Evolutionary conservation across 2,113 vertebrate genomes (phyloP), one percentile per base, ranked within the genome.

Genomic region (Poeciliopsis retropinna): DNA sequence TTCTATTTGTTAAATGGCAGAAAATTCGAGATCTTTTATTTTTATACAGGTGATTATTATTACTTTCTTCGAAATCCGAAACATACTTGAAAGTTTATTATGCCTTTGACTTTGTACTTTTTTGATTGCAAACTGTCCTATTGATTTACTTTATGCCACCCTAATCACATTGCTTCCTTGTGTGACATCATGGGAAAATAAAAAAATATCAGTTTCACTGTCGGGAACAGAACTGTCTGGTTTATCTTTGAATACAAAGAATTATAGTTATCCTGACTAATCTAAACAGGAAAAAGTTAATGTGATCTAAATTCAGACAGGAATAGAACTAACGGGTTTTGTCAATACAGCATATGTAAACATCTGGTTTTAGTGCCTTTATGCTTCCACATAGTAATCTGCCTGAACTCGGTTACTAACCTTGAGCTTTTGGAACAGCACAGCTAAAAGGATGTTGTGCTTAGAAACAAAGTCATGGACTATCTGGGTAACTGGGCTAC

Each of bases 351-450:
- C 25, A 2, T 57, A 17, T n/a, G 6, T 57, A n/a, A 25, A 57
- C 8, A 57, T 57, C 9, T 57, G 9, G 19, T n/a, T 57, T 57
- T 57, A 7, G 5, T 57, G 25, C 60, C 67, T 29, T 67, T 70
- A 78, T 72, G 69, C 62, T 64, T 75, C 66, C 72, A 73, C 65
- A 75, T 63, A 81, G 17, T 89, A 74, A 84, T 34, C 51, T 70
- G 30, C 74, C 37, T 72, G 47, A 73, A 67, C 66, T n/a, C 66
- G 72, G 75, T 75, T 37, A 29, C 82, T 74, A 77, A 83, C 85
- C 66, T 79, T 65, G 65, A 79, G 82, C 80, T 75, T 78, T 66
- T 1, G 63, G 76, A 79, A 80, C 76, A 60, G 62, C 80, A 61
- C 78, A 68, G 72, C 64, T 30, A 75, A 62, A 60, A 70, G 60